Base-by-base conservation (phyloP, 2,797 vertebrate genomes). In the Cirrhinus mrigala region DNA sequence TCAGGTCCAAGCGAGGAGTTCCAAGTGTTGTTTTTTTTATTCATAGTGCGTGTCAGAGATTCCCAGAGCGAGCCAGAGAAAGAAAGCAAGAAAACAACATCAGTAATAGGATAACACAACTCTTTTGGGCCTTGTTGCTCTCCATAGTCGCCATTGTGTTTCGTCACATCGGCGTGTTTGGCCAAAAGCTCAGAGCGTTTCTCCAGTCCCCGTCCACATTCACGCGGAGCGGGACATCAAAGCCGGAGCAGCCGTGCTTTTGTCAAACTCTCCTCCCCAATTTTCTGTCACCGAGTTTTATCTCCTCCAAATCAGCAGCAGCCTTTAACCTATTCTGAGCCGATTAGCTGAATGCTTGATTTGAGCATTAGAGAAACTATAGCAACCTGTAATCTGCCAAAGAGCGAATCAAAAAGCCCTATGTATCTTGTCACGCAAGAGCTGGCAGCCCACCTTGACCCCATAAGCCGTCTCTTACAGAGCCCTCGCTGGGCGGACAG, bases 361-460 rank as follows among this genome's bases (percentile, higher is more conserved):
- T 94, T 94, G 93, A 95, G 95, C 95, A 95, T 96, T 95, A 96
- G 94, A 92, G 95, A 95, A 96, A 96, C 96, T 96, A 96, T 96
- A 95, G 95, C 95, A 96, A 96, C 95, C 93, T 88, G 92, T 97
- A 97, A 97, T 96, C 96, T 96, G 94, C 93, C 92, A 79, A 20
- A 75, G 56, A 29, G 74, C 56, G 69, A 85, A 87, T 90, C 76
- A 88, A 90, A 87, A 87, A 87, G 89, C 86, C 80, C 88, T 89
- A 87, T 90, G 89, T 90, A 90, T 90, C 89, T 89, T 86, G 86
- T 87, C 89, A 89, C 89, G 87, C 85, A 88, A 86, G 85, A 88
- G 83, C 88, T 88, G 88, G 88, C 87, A 76, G 84, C 86, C 88
- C 88, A 89, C 88, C 89, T 90, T 89, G 85, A 90, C 86, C 85